Evolutionary conservation across 2,797 vertebrate genomes (phyloP), one percentile per base, ranked within the genome.

Genomic region (Schizopygopsis pylzovi): DNA sequence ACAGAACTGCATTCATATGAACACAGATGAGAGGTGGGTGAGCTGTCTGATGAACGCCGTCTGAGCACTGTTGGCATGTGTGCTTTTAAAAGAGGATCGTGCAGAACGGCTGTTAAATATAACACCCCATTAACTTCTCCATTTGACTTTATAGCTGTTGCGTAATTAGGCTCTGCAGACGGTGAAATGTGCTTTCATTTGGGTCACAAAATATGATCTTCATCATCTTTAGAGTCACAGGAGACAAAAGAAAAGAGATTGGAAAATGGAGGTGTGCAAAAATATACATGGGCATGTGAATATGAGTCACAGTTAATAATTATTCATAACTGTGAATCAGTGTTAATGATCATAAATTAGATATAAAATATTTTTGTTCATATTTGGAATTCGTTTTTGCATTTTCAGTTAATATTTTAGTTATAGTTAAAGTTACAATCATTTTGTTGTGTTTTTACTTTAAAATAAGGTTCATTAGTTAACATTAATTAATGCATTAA

Each of bases 121-220:
- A 95, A 92, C 90, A 92, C 76, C 84, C 90, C 89, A 93, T 94
- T 93, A 93, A 94, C 91, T 91, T 93, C 91, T 89, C 88, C n/a
- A 47, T 91, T 88, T 92, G 70, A 90, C 92, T 90, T 92, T 75
- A 91, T 90, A 84, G 86, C 89, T 90, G 89, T 83, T 25, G 79
- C 89, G 86, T 94, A 94, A 94, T 94, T 94, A 94, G 91, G 82
- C 88, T 92, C 90, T 88, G 90, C 89, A 92, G 92, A 93, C 86
- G 88, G 90, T 89, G 90, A 93, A 93, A 91, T 91, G 91, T 87
- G 81, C 79, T 92, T 91, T 85, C 79, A 94, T 92, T 87, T 93
- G 92, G 91, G 91, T 91, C 92, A 91, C 89, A 87, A 67, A 76
- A 89, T 88, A 84, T 79, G 82, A 78, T 89, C 67, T 81, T 90